Percentiles rank a stretch among this genome's conserved stretches.
Conservation (phyloP, 1,140 invertebrate genomes). For the Heterodera carotae region DNA sequence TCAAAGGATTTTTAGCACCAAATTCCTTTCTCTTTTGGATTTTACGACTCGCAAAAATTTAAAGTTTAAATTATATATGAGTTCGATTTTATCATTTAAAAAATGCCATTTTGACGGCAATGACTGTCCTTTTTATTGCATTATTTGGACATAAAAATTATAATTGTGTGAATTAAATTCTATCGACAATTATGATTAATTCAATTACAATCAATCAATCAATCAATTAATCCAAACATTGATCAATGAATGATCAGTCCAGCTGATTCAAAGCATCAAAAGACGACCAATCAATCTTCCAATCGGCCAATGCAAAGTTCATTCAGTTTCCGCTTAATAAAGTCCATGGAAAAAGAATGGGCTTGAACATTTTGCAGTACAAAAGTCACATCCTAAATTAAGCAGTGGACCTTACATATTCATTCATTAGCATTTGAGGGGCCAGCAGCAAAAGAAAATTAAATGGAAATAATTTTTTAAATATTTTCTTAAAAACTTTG, state of each 20-base stretch:
- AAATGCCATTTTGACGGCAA: no score
- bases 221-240: background rate
- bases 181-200: no score
- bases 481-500: background rate
- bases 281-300: background rate
- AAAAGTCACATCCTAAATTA: slow-evolving; percentile 24
- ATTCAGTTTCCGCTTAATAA: slow-evolving; percentile 19
- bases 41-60: no score
- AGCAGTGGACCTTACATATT: background rate
- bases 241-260: no score
- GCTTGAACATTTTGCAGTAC: slow-evolving; percentile 11
- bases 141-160: no score
- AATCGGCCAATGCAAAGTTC: slow-evolving; percentile 21
- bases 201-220: background rate
- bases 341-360: slow-evolving; percentile 15
- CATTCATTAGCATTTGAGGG: background rate
- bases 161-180: no score
- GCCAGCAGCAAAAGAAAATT: background rate
- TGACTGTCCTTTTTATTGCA: no score
- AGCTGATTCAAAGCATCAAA: background rate
- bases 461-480: no score
- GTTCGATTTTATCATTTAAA: no score
- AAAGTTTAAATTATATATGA: no score
- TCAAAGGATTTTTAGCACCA: no score
- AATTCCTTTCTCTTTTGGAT: no score